Conservation (phyloP, 2,113 vertebrate species). For the Entomyzon cyanotis region DNA sequence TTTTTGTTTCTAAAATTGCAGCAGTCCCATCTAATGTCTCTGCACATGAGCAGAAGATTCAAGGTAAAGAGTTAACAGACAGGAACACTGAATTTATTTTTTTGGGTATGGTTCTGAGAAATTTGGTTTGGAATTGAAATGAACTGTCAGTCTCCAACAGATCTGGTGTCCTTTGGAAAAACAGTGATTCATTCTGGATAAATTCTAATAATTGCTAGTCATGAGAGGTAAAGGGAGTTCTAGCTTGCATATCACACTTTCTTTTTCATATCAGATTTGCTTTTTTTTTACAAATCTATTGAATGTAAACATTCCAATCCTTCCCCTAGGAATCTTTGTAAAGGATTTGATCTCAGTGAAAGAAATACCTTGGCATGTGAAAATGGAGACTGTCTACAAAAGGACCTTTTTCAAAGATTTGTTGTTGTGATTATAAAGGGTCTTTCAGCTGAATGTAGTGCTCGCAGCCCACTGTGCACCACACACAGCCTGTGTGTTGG, state of each 20-base stretch:
- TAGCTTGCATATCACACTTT: background rate
- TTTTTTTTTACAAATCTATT: background rate
- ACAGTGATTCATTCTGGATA: background rate
- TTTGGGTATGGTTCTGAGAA: background rate
- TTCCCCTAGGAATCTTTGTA: background rate
- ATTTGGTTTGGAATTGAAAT: background rate
- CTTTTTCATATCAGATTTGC: background rate
- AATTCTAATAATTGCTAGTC: background rate
- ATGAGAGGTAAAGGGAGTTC: background rate
- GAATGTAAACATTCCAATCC: background rate
- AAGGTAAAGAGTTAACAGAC: conserved; percentile 16
- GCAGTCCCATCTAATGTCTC: background rate
- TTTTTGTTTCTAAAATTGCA: conserved; percentile 41
- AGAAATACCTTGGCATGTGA: background rate
- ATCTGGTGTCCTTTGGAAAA: background rate
- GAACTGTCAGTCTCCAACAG: background rate
- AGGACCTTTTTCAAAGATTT: background rate
- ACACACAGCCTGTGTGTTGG: background rate
- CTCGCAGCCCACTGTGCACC: background rate
- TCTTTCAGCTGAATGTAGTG: background rate
- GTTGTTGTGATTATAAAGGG: background rate
- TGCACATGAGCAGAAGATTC: background rate
- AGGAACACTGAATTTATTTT: background rate
- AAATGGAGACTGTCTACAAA: background rate
- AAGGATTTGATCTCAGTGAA: background rate